Evolutionary conservation across 2,113 vertebrate species (phyloP).

Genomic region (Motacilla tschutschensis): DNA sequence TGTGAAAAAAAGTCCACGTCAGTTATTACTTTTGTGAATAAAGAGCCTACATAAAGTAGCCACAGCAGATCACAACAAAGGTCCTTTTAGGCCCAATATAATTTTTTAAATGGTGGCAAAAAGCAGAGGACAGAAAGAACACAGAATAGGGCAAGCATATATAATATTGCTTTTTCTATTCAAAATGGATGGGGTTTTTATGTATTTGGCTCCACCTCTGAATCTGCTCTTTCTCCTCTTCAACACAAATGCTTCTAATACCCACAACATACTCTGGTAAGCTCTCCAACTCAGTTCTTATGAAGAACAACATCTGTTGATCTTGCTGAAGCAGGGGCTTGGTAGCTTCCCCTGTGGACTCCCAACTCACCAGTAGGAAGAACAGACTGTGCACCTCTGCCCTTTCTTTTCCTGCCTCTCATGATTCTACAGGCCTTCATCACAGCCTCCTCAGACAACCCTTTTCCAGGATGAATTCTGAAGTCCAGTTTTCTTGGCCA

Average conservation of each 20-base stretch:
- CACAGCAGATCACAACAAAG: neutral
- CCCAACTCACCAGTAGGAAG: neutral
- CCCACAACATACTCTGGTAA: neutral
- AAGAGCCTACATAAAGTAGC: neutral
- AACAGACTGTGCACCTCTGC: neutral
- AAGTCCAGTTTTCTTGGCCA: neutral
- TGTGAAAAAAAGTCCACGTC: neutral
- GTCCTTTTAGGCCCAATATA: neutral
- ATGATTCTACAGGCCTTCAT: neutral
- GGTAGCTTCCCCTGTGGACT: neutral
- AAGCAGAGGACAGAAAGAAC: neutral
- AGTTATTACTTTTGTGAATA: neutral
- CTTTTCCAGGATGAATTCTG: neutral
- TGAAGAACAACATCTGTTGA: neutral
- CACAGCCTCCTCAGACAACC: neutral
- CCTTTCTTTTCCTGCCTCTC: neutral
- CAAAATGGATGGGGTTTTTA: neutral
- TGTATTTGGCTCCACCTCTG: neutral
- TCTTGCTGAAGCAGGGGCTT: neutral
- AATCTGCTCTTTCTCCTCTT: neutral
- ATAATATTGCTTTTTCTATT: neutral
- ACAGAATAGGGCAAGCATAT: neutral
- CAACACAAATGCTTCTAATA: neutral
- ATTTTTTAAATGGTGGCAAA: neutral
- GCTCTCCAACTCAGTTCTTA: neutral